Conservation (phyloP, 2,797 vertebrate genomes). For the Emys orbicularis region DNA sequence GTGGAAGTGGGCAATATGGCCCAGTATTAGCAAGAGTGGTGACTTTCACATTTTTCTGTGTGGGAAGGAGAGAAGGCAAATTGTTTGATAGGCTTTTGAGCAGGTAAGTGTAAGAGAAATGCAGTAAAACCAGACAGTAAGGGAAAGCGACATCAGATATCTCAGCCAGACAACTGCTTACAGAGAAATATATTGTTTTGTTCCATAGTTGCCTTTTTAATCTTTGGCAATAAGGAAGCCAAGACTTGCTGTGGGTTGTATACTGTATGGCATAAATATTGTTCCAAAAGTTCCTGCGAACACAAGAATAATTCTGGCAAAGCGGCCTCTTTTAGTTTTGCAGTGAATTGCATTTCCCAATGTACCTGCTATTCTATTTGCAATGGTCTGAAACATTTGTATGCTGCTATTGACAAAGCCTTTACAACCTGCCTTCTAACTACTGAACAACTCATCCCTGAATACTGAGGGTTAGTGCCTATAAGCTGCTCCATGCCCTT, state of each 20-base stretch:
- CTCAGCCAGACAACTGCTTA: not conserved
- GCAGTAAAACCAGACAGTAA: not conserved
- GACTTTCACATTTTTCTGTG: not conserved
- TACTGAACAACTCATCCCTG: not conserved
- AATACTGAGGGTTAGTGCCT: not conserved
- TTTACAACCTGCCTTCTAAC: constrained; percentile 21
- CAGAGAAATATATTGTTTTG: not conserved
- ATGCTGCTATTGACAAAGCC: not conserved
- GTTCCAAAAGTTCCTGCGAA: not conserved
- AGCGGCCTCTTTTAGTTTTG: not conserved
- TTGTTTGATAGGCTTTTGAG: not conserved
- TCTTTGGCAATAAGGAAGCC: not conserved
- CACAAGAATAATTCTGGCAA: constrained; percentile 14
- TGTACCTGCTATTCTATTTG: not conserved
- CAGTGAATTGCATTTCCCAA: not conserved
- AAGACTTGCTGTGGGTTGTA: not conserved
- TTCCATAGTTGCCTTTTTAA: not conserved
- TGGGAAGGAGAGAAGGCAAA: not conserved
- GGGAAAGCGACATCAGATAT: not conserved
- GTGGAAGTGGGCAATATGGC: not conserved
- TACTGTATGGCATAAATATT: not conserved
- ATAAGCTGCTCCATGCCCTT: constrained; percentile 2
- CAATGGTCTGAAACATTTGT: not conserved
- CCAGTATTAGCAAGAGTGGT: not conserved
- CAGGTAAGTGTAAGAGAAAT: not conserved